These are phyloP conservation scores for Pseudorasbora parva DNA, from an alignment of 2,113 vertebrate genomes.

Conservation along the genomic window DNA sequence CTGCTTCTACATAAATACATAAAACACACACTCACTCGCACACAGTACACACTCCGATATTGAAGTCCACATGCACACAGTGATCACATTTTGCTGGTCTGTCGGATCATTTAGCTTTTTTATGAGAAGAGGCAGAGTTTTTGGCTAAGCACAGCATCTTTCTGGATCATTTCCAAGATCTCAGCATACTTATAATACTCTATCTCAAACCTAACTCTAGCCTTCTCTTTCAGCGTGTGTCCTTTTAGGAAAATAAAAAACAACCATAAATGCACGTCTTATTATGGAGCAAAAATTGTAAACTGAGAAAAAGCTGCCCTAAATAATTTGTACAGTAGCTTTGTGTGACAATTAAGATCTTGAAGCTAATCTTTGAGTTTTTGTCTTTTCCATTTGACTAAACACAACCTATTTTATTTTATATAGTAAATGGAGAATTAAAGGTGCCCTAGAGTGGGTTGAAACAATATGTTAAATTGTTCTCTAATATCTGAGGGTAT, in stretches of 20 bases:
- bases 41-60: neutral
- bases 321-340: neutral
- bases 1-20: neutral
- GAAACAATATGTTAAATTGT: too few species aligned
- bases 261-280: neutral
- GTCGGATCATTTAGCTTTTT: slow-evolving; percentile 26
- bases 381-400: neutral
- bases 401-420: neutral
- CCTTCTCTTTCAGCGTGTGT: neutral
- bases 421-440: neutral
- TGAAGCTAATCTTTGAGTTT: neutral
- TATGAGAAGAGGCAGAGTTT: slow-evolving; percentile 29
- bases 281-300: neutral
- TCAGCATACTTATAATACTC: neutral
- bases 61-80: neutral
- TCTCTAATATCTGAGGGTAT: too few species aligned
- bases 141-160: slow-evolving; percentile 16
- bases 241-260: slow-evolving; percentile 1
- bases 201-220: neutral
- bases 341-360: slow-evolving; percentile 4
- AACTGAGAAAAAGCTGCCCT: neutral
- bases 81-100: slow-evolving; percentile 3
- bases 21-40: too few species aligned
- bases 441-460: too few species aligned
- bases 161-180: neutral